A percentile compares a stretch with the other conserved stretches of the same genome.
phyloP scores from a whole-genome alignment of 2,888 invertebrate genomes.

The Drosophila atripex region DNA sequence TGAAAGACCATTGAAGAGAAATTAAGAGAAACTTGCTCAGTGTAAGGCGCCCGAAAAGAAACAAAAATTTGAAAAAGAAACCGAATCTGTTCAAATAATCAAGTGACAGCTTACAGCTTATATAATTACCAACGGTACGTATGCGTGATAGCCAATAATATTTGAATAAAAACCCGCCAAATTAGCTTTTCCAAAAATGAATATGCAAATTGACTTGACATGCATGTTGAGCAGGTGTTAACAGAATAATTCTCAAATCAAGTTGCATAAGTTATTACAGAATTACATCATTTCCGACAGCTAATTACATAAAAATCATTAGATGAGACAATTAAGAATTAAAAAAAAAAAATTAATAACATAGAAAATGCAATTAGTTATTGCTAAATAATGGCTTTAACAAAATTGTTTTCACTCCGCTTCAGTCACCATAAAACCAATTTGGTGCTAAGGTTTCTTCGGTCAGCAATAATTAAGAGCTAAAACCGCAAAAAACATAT shows the following conservation, averaged over 20 bases:
- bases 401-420: constrained; percentile 25
- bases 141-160: constrained; percentile 44
- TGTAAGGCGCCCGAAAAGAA: constrained; percentile 33
- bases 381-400: constrained; percentile 19
- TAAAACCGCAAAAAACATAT: neutral
- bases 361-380: constrained; percentile 24
- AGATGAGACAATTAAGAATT: constrained; percentile 13
- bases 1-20: neutral
- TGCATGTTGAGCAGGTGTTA: constrained; percentile 31
- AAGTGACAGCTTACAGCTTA: constrained; percentile 7
- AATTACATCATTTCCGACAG: constrained; percentile 34
- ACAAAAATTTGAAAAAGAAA: constrained; percentile 26
- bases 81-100: constrained; percentile 12
- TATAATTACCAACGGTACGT: constrained; percentile 54
- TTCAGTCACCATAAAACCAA: neutral
- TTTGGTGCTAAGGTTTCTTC: neutral
- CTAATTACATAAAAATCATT: constrained; percentile 17
- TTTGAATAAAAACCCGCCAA: neutral
- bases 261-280: constrained; percentile 10
- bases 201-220: constrained; percentile 28
- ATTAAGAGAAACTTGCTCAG: constrained; percentile 32
- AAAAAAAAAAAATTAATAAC: constrained; percentile 10
- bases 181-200: constrained; percentile 9
- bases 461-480: neutral
- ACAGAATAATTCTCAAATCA: constrained; percentile 21